A percentile compares a stretch with the other conserved stretches of the same genome.
These are phyloP conservation scores for Plotosus lineatus DNA, from an alignment of 2,113 vertebrate genomes.

Conservation along the genomic window DNA sequence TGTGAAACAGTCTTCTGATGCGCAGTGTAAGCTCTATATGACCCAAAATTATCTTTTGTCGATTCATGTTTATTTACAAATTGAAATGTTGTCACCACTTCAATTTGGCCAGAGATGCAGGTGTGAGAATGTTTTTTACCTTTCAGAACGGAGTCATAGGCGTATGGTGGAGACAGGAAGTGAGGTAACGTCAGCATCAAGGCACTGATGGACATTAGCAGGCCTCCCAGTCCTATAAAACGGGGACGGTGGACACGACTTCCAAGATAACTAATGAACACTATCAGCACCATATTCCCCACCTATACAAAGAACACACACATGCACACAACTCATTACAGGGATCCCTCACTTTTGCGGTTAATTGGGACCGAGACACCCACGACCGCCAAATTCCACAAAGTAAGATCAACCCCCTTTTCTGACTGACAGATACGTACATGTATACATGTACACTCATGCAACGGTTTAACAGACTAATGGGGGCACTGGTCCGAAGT, in stretches of 20 bases:
- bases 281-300: constrained; percentile 88
- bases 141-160: constrained; percentile 70
- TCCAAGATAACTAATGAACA: constrained; percentile 96
- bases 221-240: constrained; percentile 82
- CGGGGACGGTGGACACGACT: constrained; percentile 87
- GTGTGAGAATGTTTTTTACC: constrained; percentile 61
- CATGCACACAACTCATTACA: constrained; percentile 20
- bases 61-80: background rate
- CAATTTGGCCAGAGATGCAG: background rate
- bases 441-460: constrained; percentile 6
- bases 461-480: no score
- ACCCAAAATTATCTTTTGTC: background rate
- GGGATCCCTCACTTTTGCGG: no score
- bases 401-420: no score
- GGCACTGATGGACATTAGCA: constrained; percentile 85
- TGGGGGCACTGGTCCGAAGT: no score
- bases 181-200: constrained; percentile 91
- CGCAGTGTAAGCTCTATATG: background rate
- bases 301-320: constrained; percentile 71
- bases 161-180: constrained; percentile 84
- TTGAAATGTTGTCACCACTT: background rate
- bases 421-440: no score
- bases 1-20: background rate
- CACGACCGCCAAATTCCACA: no score
- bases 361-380: no score